Conservation (phyloP, 92 coral and sea anemone species). For the Palythoa grandis region DNA sequence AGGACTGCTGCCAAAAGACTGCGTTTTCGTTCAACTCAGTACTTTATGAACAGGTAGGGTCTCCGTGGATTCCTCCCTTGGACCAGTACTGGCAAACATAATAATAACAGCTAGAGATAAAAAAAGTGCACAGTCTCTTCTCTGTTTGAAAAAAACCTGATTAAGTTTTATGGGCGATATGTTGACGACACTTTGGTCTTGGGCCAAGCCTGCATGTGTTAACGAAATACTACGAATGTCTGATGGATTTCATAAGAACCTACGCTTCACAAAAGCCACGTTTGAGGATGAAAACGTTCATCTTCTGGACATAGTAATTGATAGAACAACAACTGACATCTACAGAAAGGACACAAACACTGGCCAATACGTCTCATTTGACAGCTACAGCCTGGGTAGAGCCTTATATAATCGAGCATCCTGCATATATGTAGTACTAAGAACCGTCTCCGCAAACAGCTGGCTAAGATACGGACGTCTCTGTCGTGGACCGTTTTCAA, state of each 20-base stretch:
- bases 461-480: too few species aligned
- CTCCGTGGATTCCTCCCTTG: background rate
- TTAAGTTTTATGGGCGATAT: slow-evolving; percentile 41
- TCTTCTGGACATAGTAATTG: slow-evolving; percentile 30
- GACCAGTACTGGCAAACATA: slow-evolving; percentile 2
- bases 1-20: slow-evolving; percentile 47
- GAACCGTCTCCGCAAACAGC: too few species aligned
- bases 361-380: slow-evolving; percentile 34
- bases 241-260: too few species aligned
- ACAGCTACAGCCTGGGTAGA: slow-evolving; percentile 47
- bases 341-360: slow-evolving; percentile 47
- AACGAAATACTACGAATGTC: too few species aligned
- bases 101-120: background rate
- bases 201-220: background rate
- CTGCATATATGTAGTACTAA: too few species aligned
- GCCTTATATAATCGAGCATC: slow-evolving; percentile 7
- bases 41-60: slow-evolving; percentile 52
- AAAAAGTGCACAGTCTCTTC: background rate
- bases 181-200: slow-evolving; percentile 45
- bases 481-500: too few species aligned
- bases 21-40: slow-evolving; percentile 39
- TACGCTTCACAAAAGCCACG: slow-evolving; percentile 8
- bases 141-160: background rate
- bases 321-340: slow-evolving; percentile 17
- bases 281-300: slow-evolving; percentile 24